Evolutionary conservation across 2,113 vertebrate genomes (phyloP).

Genomic region (Mixornis gularis): DNA sequence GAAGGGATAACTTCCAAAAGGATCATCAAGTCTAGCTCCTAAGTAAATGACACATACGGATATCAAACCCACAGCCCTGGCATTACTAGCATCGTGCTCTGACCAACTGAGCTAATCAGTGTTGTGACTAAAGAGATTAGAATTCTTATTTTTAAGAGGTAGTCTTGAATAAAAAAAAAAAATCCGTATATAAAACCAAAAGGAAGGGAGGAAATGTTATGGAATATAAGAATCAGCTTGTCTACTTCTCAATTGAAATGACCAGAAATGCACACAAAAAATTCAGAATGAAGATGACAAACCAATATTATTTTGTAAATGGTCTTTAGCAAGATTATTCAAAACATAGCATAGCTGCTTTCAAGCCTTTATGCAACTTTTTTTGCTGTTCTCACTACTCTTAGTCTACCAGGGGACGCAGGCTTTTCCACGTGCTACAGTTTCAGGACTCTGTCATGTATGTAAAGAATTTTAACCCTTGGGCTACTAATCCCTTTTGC

Average conservation of each 20-base stretch:
- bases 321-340: background rate
- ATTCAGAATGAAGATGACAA: background rate
- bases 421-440: background rate
- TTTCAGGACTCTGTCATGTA: rapidly evolving
- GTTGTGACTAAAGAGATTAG: background rate
- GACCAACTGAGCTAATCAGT: background rate
- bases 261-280: background rate
- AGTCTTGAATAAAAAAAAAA: background rate
- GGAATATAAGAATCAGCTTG: background rate
- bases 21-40: background rate
- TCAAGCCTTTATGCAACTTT: background rate
- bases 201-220: background rate
- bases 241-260: background rate
- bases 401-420: background rate
- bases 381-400: background rate
- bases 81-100: background rate
- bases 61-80: background rate
- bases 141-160: background rate
- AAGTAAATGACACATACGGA: background rate
- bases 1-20: background rate
- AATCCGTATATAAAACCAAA: background rate
- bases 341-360: background rate
- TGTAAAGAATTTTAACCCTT: background rate
- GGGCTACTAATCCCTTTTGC: background rate
- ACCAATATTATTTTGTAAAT: background rate